These are phyloP conservation scores for Vandiemenella viatica DNA, from an alignment of 2,888 invertebrate genomes.

Conservation along the genomic window DNA sequence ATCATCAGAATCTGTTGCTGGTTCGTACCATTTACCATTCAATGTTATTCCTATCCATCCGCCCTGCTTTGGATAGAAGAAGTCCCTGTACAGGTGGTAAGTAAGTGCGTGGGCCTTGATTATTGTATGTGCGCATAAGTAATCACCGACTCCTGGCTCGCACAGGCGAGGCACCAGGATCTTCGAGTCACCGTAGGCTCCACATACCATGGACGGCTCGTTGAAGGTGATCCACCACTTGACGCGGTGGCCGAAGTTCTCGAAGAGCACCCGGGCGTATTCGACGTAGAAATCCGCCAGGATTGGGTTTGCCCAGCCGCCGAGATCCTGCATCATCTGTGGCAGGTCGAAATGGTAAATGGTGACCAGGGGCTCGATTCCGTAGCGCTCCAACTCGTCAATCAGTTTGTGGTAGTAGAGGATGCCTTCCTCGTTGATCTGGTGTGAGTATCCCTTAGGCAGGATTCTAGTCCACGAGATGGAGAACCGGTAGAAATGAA, in stretches of 20 bases:
- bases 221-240: too few relatives aligned
- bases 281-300: neutral
- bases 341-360: neutral
- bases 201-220: too few relatives aligned
- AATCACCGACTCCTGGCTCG: too few relatives aligned
- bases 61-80: too few relatives aligned
- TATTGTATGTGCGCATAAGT: too few relatives aligned
- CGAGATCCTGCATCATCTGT: slow-evolving; percentile 7
- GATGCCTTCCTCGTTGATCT: neutral
- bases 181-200: too few relatives aligned
- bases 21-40: slow-evolving; percentile 6
- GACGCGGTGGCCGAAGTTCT: slow-evolving; percentile 1
- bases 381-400: neutral
- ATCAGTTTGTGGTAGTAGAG: neutral
- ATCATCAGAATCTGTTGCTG: slow-evolving; percentile 1
- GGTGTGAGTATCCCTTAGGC: neutral
- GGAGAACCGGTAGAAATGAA: neutral
- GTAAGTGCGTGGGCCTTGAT: too few relatives aligned
- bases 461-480: neutral
- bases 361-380: neutral
- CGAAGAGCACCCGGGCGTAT: neutral
- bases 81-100: too few relatives aligned
- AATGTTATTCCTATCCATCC: slow-evolving; percentile 11
- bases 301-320: slow-evolving; percentile 7
- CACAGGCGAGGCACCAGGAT: too few relatives aligned